Conservation (phyloP, 2,888 invertebrate genomes). For the Bursaphelenchus okinawaensis region DNA sequence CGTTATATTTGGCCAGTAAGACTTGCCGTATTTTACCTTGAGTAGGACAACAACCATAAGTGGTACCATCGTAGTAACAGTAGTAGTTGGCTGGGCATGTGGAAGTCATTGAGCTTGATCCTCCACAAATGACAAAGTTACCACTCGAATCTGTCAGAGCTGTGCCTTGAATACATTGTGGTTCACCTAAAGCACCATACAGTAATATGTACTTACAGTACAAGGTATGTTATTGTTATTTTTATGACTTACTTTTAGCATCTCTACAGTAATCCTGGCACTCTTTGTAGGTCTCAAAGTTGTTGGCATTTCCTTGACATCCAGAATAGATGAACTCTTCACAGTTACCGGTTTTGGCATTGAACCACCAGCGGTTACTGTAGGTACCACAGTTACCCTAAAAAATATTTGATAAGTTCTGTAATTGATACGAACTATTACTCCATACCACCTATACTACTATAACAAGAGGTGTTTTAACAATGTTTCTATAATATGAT, state of each 20-base stretch:
- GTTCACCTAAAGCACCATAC: conserved; percentile 33
- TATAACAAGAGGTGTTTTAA: not conserved
- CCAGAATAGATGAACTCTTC: conserved; percentile 57
- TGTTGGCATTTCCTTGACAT: conserved; percentile 54
- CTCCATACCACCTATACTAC: not conserved
- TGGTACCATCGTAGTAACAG: conserved; percentile 57
- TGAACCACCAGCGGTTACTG: conserved; percentile 58
- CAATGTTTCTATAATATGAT: not conserved
- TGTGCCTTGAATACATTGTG: conserved; percentile 56
- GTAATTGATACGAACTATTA: not conserved
- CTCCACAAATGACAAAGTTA: conserved; percentile 56
- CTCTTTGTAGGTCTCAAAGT: conserved; percentile 56
- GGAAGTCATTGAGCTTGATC: conserved; percentile 38
- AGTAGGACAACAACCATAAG: conserved; percentile 57
- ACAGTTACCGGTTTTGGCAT: conserved; percentile 57
- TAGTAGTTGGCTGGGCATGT: conserved; percentile 57
- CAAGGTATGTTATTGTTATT: conserved; percentile 8
- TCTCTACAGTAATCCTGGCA: conserved; percentile 57
- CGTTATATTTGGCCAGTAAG: too few relatives aligned
- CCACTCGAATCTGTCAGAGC: conserved; percentile 56
- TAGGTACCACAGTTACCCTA: conserved; percentile 56
- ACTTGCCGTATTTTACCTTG: conserved; percentile 36
- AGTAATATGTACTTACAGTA: not conserved
- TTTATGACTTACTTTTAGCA: conserved; percentile 34
- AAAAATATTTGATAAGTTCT: not conserved